phyloP scores from a whole-genome alignment of 1,140 invertebrate genomes.

The Capitella teleta region DNA sequence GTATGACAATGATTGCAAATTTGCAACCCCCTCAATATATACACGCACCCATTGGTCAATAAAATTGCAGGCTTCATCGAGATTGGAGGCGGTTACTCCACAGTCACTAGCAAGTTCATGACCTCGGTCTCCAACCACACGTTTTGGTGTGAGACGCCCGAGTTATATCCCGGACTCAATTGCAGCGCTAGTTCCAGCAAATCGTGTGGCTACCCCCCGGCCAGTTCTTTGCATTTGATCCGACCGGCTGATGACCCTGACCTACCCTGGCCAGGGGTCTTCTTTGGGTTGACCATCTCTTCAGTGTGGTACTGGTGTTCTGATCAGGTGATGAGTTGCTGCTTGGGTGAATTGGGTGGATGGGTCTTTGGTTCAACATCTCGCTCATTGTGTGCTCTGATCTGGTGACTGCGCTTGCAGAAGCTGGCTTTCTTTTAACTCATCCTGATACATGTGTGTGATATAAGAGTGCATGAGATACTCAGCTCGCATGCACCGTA shows the following conservation, averaged over 20 bases:
- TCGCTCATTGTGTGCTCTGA: too few relatives aligned
- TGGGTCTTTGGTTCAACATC: too few relatives aligned
- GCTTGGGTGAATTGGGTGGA: too few relatives aligned
- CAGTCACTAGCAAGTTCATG: conserved; percentile 28
- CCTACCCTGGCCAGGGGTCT: conserved; percentile 48
- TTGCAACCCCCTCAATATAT: background rate
- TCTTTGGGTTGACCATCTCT: conserved; percentile 46
- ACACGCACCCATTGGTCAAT: background rate
- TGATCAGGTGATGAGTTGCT: conserved; percentile 49
- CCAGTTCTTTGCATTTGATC: conserved; percentile 46
- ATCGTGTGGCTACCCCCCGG: conserved; percentile 18
- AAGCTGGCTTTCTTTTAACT: too few relatives aligned
- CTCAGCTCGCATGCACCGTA: too few relatives aligned
- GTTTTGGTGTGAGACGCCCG: background rate
- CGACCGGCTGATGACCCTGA: conserved; percentile 36
- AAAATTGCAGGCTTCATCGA: conserved; percentile 31
- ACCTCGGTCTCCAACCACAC: conserved; percentile 17
- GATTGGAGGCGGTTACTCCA: conserved; percentile 40
- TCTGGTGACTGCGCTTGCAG: too few relatives aligned
- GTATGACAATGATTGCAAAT: background rate
- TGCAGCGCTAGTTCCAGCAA: background rate
- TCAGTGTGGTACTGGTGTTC: conserved; percentile 51
- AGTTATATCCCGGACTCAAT: background rate
- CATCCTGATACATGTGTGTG: too few relatives aligned
- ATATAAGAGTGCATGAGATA: too few relatives aligned